Percentiles rank a stretch among this genome's conserved stretches.
These are phyloP conservation scores for Hypotaenidia philippensis DNA, from an alignment of 2,797 vertebrate genomes.

Conservation along the genomic window DNA sequence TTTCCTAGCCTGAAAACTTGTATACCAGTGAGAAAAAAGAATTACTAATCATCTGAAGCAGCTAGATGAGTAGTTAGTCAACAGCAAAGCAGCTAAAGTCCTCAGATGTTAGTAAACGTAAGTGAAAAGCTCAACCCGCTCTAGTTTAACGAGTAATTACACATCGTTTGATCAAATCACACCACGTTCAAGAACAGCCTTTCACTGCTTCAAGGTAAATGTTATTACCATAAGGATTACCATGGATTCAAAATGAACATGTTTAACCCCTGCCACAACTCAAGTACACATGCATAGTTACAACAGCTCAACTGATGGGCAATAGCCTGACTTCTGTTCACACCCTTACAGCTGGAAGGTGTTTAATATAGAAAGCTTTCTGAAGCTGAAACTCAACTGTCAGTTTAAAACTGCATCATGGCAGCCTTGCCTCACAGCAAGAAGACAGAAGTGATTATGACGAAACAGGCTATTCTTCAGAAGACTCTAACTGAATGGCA, in stretches of 20 bases:
- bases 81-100: neutral
- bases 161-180: neutral
- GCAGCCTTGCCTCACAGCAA: neutral
- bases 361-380: neutral
- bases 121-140: neutral
- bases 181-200: neutral
- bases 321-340: neutral
- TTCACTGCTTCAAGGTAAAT: neutral
- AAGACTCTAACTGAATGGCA: neutral
- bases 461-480: neutral
- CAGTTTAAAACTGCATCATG: neutral
- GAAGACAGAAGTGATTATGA: neutral
- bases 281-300: neutral
- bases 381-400: neutral
- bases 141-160: neutral
- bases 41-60: neutral
- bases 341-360: neutral
- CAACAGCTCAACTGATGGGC: neutral
- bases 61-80: neutral
- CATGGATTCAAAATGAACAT: neutral
- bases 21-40: neutral
- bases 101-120: neutral
- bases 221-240: neutral
- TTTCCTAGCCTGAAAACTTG: neutral
- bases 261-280: neutral